Evolutionary conservation across 2,797 vertebrate genomes (phyloP).

Genomic region (Mormyrus hasselquistii): DNA sequence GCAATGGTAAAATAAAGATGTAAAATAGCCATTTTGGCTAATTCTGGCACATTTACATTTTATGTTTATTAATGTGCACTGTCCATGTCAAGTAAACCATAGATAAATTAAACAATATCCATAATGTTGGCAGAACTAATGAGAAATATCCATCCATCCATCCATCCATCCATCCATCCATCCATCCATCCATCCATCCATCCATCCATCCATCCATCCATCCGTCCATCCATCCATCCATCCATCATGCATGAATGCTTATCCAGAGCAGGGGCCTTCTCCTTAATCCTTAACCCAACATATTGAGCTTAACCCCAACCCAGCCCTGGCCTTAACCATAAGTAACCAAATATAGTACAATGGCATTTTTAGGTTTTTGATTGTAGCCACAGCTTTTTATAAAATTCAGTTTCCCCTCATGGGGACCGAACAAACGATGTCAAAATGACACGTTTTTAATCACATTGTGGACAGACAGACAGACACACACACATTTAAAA

Average conservation of each 20-base stretch:
- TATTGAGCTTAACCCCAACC: neutral
- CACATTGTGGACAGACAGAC: no score
- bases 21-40: no score
- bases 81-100: no score
- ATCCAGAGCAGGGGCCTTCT: neutral
- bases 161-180: neutral
- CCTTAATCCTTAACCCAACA: neutral
- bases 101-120: neutral
- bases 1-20: neutral
- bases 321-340: neutral
- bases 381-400: neutral
- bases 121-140: neutral
- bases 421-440: neutral
- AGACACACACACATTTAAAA: no score
- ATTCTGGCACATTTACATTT: no score
- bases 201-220: neutral
- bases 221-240: neutral
- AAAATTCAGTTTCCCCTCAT: neutral
- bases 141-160: neutral
- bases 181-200: neutral
- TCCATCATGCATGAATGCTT: neutral
- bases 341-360: neutral
- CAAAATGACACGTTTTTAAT: no score
- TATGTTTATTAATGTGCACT: no score
- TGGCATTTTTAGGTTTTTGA: neutral